Evolutionary conservation across 2,797 vertebrate species (phyloP).

Genomic region (Neosalanx taihuensis): DNA sequence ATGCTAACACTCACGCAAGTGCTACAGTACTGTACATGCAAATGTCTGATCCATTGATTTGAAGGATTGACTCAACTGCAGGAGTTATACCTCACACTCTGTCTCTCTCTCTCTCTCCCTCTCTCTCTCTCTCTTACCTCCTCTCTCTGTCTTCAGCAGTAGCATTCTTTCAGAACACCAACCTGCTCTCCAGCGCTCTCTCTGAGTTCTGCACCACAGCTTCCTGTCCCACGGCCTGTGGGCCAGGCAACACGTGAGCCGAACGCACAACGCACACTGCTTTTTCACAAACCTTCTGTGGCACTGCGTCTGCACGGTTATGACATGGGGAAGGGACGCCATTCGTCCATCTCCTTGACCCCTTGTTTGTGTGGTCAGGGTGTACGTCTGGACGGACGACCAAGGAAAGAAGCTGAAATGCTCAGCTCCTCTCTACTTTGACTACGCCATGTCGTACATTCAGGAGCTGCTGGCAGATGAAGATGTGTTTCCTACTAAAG

Average conservation of each 20-base stretch:
- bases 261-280: constrained; percentile 8
- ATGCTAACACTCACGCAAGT: not conserved
- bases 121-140: not conserved
- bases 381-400: constrained; percentile 77
- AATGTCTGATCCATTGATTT: constrained; percentile 26
- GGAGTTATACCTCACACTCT: not conserved
- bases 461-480: constrained; percentile 78
- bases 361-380: constrained; percentile 48
- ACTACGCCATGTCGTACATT: constrained; percentile 79
- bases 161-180: constrained; percentile 78
- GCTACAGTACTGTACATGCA: constrained; percentile 9
- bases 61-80: not conserved
- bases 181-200: constrained; percentile 73
- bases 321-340: not conserved
- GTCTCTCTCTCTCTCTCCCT: not conserved
- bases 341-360: not conserved
- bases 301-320: not conserved
- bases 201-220: constrained; percentile 76
- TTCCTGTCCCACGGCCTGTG: constrained; percentile 73
- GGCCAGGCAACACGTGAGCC: constrained; percentile 72
- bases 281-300: not conserved
- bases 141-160: constrained; percentile 61
- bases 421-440: constrained; percentile 77
- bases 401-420: constrained; percentile 77
- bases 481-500: constrained; percentile 75